Base-by-base conservation (phyloP, 2,888 invertebrate species). In the Pyrrhosoma nymphula region DNA sequence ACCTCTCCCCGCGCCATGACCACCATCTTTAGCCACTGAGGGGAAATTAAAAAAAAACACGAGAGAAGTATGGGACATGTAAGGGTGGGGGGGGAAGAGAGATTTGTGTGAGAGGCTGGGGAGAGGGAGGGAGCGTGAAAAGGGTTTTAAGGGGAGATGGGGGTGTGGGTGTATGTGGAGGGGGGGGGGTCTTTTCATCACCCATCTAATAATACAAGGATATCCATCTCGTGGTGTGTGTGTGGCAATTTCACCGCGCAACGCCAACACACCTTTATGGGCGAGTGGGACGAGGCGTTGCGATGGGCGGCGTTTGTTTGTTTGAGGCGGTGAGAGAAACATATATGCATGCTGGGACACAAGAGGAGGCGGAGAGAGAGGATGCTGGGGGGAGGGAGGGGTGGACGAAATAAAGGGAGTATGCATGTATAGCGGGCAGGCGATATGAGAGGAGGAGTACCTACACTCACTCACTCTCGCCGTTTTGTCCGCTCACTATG, bases 221-320 rank as follows among this genome's bases (percentile, higher is more conserved):
- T 35, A 35, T 35, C 82, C 82, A 69, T 35, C 82, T 12, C 82
- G 82, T n/a, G 82, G 30, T 35, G 30, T 30, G 23, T 75, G 75
- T 35, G 14, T 16, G 35, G 82, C 82, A 82, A 82, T 82, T 35
- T 82, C 82, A 30, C n/a, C 16, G 69, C 35, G 35, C 35, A 35
- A 35, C 82, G 18, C 82, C 82, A 35, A 82, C 82, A 82, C 35
- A 35, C 82, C 82, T 82, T 82, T 82, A 82, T 82, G 82, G 82
- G 35, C 35, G 30, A 82, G 35, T 35, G 82, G 82, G 82, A 35
- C 16, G 20, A 60, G 16, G 20, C 20, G 16, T 60, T 20, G 2
- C 60, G 16, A 20, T 12, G 47, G 23, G 35, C 35, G 14, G 82
- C 35, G 30, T 35, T n/a, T 82, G 82, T 82, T 82, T 82, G 82